Evolutionary conservation across 1,140 invertebrate genomes (phyloP).

Genomic region (Drosophila varians): DNA sequence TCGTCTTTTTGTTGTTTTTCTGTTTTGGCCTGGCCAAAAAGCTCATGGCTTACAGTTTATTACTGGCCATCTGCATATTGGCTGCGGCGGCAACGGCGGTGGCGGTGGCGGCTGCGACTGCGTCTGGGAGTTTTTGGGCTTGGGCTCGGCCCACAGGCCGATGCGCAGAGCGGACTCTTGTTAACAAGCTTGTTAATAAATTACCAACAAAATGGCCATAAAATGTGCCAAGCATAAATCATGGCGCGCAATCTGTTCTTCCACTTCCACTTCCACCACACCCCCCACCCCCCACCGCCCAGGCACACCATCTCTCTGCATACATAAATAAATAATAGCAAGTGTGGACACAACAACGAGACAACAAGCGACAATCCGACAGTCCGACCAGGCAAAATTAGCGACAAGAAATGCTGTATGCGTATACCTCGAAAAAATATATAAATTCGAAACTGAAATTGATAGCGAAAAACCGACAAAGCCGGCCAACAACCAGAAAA

Average conservation of each 20-base stretch:
- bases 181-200: conserved; percentile 83
- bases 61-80: conserved; percentile 58
- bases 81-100: conserved; percentile 7
- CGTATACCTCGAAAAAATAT: conserved; percentile 15
- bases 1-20: conserved; percentile 7
- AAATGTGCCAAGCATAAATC: conserved; percentile 81
- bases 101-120: conserved; percentile 16
- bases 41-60: conserved; percentile 17
- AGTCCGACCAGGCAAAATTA: conserved; percentile 56
- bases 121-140: conserved; percentile 13
- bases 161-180: conserved; percentile 64
- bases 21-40: conserved; percentile 35
- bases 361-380: conserved; percentile 24
- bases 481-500: conserved; percentile 17
- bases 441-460: conserved; percentile 70
- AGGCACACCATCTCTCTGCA: conserved; percentile 7
- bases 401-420: conserved; percentile 44
- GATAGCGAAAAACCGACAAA: conserved; percentile 47
- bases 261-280: not conserved
- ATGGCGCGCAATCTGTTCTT: conserved; percentile 57
- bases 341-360: conserved; percentile 68
- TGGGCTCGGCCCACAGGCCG: conserved; percentile 27
- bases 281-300: not conserved
- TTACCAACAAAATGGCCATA: conserved; percentile 82
- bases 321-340: conserved; percentile 81